A percentile compares a stretch with the other conserved stretches of the same genome.
Evolutionary conservation across 2,888 invertebrate species (phyloP).

Genomic region (Pelosia muscerda): DNA sequence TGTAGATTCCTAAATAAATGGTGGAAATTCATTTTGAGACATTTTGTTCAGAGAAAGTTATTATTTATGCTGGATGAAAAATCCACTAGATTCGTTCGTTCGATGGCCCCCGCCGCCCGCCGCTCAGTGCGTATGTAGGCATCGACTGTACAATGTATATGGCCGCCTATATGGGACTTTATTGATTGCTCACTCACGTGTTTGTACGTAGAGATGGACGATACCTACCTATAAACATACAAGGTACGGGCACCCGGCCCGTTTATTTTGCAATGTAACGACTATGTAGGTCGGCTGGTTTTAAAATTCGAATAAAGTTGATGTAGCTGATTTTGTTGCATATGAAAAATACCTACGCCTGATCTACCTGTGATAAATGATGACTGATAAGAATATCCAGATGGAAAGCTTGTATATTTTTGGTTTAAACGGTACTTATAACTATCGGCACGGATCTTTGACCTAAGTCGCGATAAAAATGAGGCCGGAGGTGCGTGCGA

Average conservation of each 20-base stretch:
- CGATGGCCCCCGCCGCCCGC: constrained; percentile 43
- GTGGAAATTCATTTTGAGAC: not conserved
- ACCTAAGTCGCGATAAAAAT: too few relatives aligned
- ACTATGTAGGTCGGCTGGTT: constrained; percentile 59
- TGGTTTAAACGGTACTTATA: too few relatives aligned
- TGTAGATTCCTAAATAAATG: not conserved
- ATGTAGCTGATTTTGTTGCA: not conserved
- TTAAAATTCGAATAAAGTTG: constrained; percentile 34
- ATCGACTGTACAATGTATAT: constrained; percentile 50
- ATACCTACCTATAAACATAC: constrained; percentile 54
- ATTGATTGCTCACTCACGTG: constrained; percentile 61
- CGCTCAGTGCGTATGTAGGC: constrained; percentile 36
- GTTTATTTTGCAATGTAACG: constrained; percentile 60
- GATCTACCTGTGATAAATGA: too few relatives aligned
- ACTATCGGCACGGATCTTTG: too few relatives aligned
- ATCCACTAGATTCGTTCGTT: constrained; percentile 55
- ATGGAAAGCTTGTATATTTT: too few relatives aligned
- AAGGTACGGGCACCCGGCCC: constrained; percentile 55
- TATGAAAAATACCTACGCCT: too few relatives aligned
- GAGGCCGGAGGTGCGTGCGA: too few relatives aligned
- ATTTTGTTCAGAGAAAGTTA: too few relatives aligned
- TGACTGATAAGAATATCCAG: too few relatives aligned
- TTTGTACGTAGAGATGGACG: constrained; percentile 61
- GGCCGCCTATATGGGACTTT: constrained; percentile 52
- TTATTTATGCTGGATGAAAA: constrained; percentile 15